These are phyloP conservation scores for Terebella lapidaria DNA, from an alignment of 2,888 invertebrate genomes.

Conservation along the genomic window DNA sequence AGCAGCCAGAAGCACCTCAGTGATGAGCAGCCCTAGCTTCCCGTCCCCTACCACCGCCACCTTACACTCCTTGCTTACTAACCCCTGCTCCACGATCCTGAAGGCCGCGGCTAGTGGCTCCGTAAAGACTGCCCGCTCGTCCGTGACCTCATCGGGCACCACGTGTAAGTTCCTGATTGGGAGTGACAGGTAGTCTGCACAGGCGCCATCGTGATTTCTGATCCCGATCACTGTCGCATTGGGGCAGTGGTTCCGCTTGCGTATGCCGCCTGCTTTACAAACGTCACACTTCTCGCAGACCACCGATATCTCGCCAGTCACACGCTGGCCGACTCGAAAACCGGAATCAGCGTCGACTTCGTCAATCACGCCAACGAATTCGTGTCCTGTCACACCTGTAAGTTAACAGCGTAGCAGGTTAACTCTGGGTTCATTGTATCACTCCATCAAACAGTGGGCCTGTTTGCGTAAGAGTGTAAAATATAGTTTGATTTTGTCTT, in stretches of 20 bases:
- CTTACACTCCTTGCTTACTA: slow-evolving; percentile 3
- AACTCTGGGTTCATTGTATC: slow-evolving; percentile 2
- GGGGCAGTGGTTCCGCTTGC: slow-evolving; percentile 21
- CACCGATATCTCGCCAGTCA: slow-evolving; percentile 24
- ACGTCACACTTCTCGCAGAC: slow-evolving; percentile 11
- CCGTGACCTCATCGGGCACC: slow-evolving; percentile 16
- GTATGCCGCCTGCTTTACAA: slow-evolving; percentile 1
- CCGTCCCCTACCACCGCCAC: slow-evolving; percentile 25
- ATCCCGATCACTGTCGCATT: slow-evolving; percentile 21
- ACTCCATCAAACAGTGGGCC: too few species aligned
- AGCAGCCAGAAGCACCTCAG: slow-evolving; percentile 7
- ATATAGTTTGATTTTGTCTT: neutral
- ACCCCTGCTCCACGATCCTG: slow-evolving; percentile 20
- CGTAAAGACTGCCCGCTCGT: slow-evolving; percentile 18
- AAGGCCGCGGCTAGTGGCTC: slow-evolving; percentile 27
- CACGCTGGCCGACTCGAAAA: slow-evolving; percentile 13
- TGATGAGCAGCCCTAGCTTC: slow-evolving; percentile 21
- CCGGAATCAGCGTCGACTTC: slow-evolving; percentile 2
- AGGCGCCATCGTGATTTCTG: slow-evolving; percentile 19
- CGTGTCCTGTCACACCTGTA: slow-evolving; percentile 22
- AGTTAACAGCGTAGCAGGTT: too few species aligned
- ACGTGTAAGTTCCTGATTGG: slow-evolving; percentile 17
- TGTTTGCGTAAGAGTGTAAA: too few species aligned
- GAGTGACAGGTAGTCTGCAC: slow-evolving; percentile 19
- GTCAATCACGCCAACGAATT: slow-evolving; percentile 23